Base-by-base conservation (phyloP, 2,113 vertebrate species). In the Acanthochromis polyacanthus region DNA sequence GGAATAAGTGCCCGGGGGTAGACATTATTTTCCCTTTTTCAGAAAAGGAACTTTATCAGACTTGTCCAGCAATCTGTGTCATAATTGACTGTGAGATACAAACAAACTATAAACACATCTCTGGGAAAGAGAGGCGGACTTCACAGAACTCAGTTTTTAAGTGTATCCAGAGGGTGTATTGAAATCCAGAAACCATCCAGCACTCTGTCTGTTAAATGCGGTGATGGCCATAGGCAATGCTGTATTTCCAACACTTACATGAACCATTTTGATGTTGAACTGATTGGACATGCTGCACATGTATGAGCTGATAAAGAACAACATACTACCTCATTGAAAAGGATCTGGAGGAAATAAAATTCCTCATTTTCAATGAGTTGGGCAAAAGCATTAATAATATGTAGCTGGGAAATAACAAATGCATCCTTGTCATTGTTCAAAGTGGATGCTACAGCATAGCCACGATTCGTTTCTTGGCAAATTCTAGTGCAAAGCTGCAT, bases 51-150 rank as follows among this genome's bases (percentile, higher is more conserved):
- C 71, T 64, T 82, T 76, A 84, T 84, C 73, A 63, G 45, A 81
- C 51, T 67, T 75, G 43, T 83, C 73, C 79, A 86, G 84, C 65
- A 23, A 78, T 78, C 56, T 58, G 50, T 75, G 61, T 52, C 81
- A 63, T 86, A 81, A 86, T 72, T 90, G 65, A 64, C 74, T 81
- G 73, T 58, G 50, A 71, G 70, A 91, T 62, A 74, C 70, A 73
- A 84, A 83, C 25, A 80, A 78, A 82, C 61, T 81, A 68, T 45
- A 63, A 74, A 84, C 32, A 76, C 67, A 77, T 77, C 23, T 52
- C 45, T 1, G 3, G n/a, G 50, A 51, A 51, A 10, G 48, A 75
- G 32, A 51, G 17, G 19, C 6, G 1, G 56, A 53, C 75, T 74
- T 83, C 22, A 55, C 36, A 46, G 40, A 80, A 59, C 67, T 75